A percentile compares a stretch with the other conserved stretches of the same genome.
Evolutionary conservation across 2,888 invertebrate species (phyloP).

Genomic region (Pristionchus arcanus): DNA sequence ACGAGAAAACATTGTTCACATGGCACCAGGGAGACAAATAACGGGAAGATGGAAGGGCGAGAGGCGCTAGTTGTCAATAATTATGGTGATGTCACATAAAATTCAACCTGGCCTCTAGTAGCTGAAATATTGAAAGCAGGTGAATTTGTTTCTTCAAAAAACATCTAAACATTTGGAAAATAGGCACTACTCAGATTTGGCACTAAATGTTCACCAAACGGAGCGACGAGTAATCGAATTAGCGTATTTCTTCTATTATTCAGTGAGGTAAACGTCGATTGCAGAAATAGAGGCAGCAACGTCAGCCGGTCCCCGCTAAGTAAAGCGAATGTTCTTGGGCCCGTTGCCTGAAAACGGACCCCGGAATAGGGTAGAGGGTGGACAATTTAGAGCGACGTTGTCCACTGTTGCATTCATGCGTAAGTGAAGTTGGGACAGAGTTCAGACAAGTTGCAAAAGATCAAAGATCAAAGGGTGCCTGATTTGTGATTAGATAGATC

Average conservation of each 20-base stretch:
- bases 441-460: background rate
- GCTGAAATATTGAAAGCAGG: no score
- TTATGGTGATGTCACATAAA: no score
- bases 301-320: background rate
- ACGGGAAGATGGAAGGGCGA: no score
- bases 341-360: background rate
- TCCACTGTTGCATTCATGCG: background rate
- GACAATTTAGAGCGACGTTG: background rate
- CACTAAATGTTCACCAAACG: background rate
- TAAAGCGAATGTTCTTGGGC: background rate
- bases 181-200: no score
- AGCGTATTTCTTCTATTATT: background rate
- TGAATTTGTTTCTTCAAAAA: no score
- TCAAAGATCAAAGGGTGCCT: background rate
- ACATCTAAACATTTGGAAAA: no score
- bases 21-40: no score
- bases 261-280: background rate
- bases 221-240: background rate
- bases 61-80: no score
- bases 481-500: background rate
- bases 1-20: no score
- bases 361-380: slow-evolving; percentile 23
- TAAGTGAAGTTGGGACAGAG: background rate
- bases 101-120: no score
- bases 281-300: background rate